Evolutionary conservation across 2,888 invertebrate species (phyloP).

Genomic region (Elegia similella): DNA sequence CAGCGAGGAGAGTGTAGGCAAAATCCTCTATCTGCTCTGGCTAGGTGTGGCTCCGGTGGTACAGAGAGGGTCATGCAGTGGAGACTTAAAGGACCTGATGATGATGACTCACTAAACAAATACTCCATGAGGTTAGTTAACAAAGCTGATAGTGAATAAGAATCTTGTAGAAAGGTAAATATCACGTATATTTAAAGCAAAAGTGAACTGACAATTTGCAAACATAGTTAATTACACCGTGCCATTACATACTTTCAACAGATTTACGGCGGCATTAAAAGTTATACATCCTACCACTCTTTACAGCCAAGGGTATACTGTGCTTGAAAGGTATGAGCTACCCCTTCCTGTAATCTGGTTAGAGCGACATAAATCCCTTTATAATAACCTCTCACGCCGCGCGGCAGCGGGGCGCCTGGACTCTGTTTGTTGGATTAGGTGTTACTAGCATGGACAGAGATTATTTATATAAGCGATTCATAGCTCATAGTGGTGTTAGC

Average conservation of each 20-base stretch:
- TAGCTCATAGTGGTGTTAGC: neutral
- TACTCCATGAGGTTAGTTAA: no score
- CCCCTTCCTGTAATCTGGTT: slow-evolving; percentile 26
- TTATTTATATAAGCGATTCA: neutral
- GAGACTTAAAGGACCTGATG: no score
- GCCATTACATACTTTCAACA: neutral
- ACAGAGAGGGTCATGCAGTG: no score
- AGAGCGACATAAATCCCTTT: slow-evolving; percentile 28
- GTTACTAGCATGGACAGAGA: neutral
- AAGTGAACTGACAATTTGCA: no score
- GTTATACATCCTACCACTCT: neutral
- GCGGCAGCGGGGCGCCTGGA: neutral
- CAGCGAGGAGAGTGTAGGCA: no score
- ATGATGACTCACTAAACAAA: no score
- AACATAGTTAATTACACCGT: neutral
- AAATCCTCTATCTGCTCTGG: no score
- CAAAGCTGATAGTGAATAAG: no score
- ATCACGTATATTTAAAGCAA: no score
- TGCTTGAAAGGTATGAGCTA: neutral
- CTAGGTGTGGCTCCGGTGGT: no score
- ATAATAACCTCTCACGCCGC: slow-evolving; percentile 24
- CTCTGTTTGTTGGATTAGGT: slow-evolving; percentile 6
- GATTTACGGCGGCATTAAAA: neutral
- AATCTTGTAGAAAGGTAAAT: no score
- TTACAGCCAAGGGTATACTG: no score